Percentiles rank a stretch among this genome's conserved stretches.
Evolutionary conservation across 2,888 invertebrate genomes (phyloP).

Genomic region (Euzetes globulus): DNA sequence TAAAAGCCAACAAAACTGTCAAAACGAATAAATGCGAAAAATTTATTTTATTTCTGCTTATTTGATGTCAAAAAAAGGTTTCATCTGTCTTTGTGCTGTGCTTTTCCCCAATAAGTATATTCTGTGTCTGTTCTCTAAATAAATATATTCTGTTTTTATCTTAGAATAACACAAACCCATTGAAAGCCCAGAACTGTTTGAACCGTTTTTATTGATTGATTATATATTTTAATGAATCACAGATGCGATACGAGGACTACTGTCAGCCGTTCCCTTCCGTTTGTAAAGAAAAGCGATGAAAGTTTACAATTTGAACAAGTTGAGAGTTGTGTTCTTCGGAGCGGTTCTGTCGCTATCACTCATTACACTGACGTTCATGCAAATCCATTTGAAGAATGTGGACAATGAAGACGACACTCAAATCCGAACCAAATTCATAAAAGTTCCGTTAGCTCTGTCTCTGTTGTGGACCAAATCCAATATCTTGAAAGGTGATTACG

Average conservation of each 20-base stretch:
- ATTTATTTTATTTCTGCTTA: background rate
- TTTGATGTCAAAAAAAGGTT: background rate
- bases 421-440: background rate
- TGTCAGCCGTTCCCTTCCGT: background rate
- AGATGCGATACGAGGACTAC: background rate
- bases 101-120: background rate
- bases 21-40: background rate
- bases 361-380: slow-evolving; percentile 8
- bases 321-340: background rate
- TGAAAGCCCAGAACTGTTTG: background rate
- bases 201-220: background rate
- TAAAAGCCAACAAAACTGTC: slow-evolving; percentile 21
- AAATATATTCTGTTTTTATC: slow-evolving; percentile 9
- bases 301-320: slow-evolving; percentile 18
- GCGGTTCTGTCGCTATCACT: slow-evolving; percentile 4
- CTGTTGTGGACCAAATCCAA: slow-evolving; percentile 25
- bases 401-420: background rate
- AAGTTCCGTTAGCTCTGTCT: slow-evolving; percentile 26
- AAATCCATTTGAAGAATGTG: background rate
- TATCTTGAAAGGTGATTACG: slow-evolving; percentile 17
- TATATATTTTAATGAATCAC: background rate
- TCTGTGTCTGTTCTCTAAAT: background rate
- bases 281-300: background rate
- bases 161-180: background rate
- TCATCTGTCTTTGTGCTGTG: background rate